Evolutionary conservation across 2,113 vertebrate genomes (phyloP).

Genomic region (Hemichromis elongatus): DNA sequence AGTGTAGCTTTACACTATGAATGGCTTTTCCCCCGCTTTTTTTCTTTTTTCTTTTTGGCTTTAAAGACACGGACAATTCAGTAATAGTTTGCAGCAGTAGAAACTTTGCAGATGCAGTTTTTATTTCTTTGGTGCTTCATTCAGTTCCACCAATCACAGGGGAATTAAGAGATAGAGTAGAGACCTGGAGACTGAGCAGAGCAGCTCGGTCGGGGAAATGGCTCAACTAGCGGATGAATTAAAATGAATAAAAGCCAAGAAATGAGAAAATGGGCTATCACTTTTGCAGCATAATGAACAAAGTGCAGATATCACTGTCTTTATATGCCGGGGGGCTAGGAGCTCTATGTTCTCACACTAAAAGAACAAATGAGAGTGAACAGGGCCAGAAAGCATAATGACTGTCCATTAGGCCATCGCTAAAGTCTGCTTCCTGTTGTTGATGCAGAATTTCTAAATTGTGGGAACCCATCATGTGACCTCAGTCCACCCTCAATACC

Average conservation of each 20-base stretch:
- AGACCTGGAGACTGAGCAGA: constrained; percentile 48
- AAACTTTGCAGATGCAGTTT: constrained; percentile 41
- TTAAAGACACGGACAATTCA: constrained; percentile 24
- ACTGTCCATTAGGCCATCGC: constrained; percentile 53
- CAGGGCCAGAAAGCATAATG: constrained; percentile 49
- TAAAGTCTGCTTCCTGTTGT: constrained; percentile 58
- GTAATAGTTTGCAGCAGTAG: background rate
- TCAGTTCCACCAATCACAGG: constrained; percentile 43
- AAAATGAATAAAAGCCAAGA: constrained; percentile 68
- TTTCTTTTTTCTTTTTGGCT: background rate
- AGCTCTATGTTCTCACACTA: constrained; percentile 55
- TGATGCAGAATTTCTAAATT: constrained; percentile 23
- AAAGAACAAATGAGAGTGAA: constrained; percentile 42
- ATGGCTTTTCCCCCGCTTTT: background rate
- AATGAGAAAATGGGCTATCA: constrained; percentile 64
- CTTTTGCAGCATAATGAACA: constrained; percentile 60
- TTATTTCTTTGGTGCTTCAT: constrained; percentile 24
- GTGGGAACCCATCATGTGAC: constrained; percentile 49
- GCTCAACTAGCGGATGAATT: constrained; percentile 60
- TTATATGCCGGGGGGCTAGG: constrained; percentile 33
- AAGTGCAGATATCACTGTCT: constrained; percentile 62
- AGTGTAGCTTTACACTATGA: background rate
- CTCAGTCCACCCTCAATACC: constrained; percentile 32
- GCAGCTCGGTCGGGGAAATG: constrained; percentile 41
- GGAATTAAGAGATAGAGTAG: constrained; percentile 55